A percentile compares a stretch with the other conserved stretches of the same genome.
Evolutionary conservation across 2,113 vertebrate species (phyloP).

Genomic region (Hoplias malabaricus): DNA sequence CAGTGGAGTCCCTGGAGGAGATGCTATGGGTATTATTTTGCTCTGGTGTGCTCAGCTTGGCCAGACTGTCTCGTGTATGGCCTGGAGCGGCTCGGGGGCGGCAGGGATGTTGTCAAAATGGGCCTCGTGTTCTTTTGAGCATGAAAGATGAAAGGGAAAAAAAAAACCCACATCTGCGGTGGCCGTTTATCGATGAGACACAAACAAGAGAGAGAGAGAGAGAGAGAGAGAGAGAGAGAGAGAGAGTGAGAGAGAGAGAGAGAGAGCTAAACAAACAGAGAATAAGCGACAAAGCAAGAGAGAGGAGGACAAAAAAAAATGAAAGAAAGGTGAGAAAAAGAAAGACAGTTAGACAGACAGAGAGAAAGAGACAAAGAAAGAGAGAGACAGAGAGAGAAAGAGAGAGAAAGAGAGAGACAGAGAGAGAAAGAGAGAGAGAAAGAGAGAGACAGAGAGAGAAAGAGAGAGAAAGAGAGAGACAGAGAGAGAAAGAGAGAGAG

Average conservation of each 20-base stretch:
- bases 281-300: background rate
- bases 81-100: conserved; percentile 51
- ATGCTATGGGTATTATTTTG: conserved; percentile 59
- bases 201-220: conserved; percentile 38
- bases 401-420: background rate
- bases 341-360: background rate
- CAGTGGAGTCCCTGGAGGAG: conserved; percentile 38
- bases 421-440: background rate
- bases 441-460: background rate
- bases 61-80: conserved; percentile 59
- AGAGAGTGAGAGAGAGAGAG: background rate
- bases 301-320: background rate
- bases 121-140: conserved; percentile 58
- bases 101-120: conserved; percentile 57
- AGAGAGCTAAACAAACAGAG: background rate
- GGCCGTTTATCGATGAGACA: conserved; percentile 54
- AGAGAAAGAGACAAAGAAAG: background rate
- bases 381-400: background rate
- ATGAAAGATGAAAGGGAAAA: conserved; percentile 52
- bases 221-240: background rate
- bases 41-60: conserved; percentile 51
- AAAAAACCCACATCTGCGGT: conserved; percentile 52
- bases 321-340: background rate
- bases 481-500: background rate
- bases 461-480: background rate